Base-by-base conservation (phyloP, 1,140 invertebrate genomes). In the Stenopsyche tienmushanensis region DNA sequence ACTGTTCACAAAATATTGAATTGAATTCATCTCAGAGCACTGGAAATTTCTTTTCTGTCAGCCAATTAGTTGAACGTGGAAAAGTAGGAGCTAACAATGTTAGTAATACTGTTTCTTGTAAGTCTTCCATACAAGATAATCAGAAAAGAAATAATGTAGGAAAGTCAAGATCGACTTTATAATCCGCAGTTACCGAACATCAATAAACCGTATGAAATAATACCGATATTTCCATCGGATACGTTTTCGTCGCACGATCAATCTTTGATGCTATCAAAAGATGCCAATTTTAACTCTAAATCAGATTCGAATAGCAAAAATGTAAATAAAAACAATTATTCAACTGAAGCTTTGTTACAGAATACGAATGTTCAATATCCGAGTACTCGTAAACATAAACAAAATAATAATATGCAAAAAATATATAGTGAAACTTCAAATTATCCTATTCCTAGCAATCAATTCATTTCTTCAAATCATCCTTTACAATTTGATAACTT, bases 21-120 rank as follows among this genome's bases (percentile, higher is more conserved):
- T 41, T 62, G 21, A 63, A 64, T 55, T 24, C 44, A 15, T 59
- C 69, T 1, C 59, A 62, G 44, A 25, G 50, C 3, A 41, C 44
- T 34, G 68, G 63, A 10, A 78, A 73, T 57, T 87, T 87, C 53
- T 70, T 88, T 3, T 88, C 86, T 0, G 86, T 88, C 0, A 88
- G 85, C 75, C 85, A 88, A 66, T 71, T 88, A 8, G 84, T 88
- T 9, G 85, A 88, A 41, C 50, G 69, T 42, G 45, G 65, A 13
- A 65, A 70, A 62, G 45, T 57, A 17, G 54, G 50, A 9, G 25
- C 20, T 67, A 39, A 47, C 15, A 24, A 25, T 13, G 42, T 57
- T 7, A 39, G 42, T 2, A 55, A 41, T 23, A 29, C 10, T 41
- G 2, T 34, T 8, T 21, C 34, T 20, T 57, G 21, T 42, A 57